These are phyloP conservation scores for Anomalospiza imberbis DNA, from an alignment of 2,797 vertebrate species.

Conservation along the genomic window DNA sequence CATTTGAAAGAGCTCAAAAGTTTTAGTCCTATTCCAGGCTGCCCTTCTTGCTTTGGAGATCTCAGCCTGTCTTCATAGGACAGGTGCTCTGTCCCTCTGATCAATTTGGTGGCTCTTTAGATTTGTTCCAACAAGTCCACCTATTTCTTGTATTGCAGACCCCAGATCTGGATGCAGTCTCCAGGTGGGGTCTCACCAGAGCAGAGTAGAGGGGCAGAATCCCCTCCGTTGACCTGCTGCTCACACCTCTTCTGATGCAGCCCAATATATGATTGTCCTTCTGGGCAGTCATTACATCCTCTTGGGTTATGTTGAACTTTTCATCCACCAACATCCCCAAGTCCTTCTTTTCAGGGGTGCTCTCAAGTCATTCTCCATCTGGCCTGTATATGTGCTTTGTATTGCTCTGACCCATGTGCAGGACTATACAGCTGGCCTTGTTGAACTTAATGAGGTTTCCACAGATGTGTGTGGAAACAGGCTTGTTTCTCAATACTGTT, in stretches of 20 bases:
- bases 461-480: background rate
- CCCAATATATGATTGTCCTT: background rate
- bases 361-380: background rate
- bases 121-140: background rate
- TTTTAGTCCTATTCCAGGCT: background rate
- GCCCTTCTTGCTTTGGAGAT: background rate
- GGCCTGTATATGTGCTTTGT: background rate
- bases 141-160: background rate
- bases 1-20: background rate
- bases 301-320: background rate
- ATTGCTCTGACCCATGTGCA: background rate
- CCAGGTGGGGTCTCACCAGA: background rate
- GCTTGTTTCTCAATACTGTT: background rate
- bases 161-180: background rate
- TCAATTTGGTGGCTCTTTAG: background rate
- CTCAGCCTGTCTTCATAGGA: background rate
- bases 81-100: background rate
- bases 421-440: background rate
- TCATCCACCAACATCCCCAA: too few species aligned
- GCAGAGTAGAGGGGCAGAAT: background rate
- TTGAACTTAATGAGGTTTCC: background rate
- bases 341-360: background rate
- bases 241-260: background rate
- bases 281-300: background rate
- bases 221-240: background rate